phyloP scores from a whole-genome alignment of 2,888 invertebrate species.

The Phytoseiulus persimilis region DNA sequence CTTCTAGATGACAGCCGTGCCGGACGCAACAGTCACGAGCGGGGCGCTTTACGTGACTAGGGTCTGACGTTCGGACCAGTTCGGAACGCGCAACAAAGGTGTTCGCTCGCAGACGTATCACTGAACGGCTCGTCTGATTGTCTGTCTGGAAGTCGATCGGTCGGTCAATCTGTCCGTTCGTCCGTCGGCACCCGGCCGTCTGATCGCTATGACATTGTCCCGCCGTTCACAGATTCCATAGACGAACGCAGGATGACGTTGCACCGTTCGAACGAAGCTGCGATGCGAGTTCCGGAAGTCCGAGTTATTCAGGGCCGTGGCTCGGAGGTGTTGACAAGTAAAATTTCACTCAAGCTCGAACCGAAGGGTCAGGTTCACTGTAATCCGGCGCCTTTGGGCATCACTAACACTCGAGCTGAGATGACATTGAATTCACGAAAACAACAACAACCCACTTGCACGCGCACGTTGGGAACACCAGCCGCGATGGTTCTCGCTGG shows the following conservation, averaged over 20 bases:
- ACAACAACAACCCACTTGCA: conserved; percentile 10
- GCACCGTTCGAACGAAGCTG: neutral
- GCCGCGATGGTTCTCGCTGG: neutral
- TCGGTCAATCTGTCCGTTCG: neutral
- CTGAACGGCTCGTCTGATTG: neutral
- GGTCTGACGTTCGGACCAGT: neutral
- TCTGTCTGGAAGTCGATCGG: neutral
- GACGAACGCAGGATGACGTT: neutral
- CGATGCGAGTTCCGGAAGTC: neutral
- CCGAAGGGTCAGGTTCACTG: neutral
- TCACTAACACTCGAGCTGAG: neutral
- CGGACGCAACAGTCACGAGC: neutral
- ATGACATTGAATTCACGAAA: neutral
- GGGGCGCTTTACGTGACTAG: neutral
- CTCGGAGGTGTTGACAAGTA: neutral
- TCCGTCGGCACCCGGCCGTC: neutral
- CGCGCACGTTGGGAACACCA: neutral
- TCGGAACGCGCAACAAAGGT: neutral
- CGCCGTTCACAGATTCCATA: neutral
- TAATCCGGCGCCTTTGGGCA: neutral
- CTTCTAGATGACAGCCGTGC: neutral
- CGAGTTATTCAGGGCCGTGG: neutral
- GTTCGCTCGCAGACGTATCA: neutral
- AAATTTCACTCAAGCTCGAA: neutral
- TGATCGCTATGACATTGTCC: neutral